Conservation (phyloP, 2,113 vertebrate genomes). For the Rostratula benghalensis region DNA sequence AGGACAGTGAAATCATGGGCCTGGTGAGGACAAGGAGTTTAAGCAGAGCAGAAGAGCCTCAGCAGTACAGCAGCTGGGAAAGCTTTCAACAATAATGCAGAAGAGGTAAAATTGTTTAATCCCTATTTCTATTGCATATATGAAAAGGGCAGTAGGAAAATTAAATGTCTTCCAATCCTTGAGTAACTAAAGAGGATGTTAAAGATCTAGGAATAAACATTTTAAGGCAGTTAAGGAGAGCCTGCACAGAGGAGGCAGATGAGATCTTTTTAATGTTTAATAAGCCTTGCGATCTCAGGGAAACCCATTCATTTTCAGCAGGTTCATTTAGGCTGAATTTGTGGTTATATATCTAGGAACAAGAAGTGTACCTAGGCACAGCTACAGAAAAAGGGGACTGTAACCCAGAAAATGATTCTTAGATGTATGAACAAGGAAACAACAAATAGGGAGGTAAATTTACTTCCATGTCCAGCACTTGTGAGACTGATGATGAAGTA, state of each 20-base stretch:
- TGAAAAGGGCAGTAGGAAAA: not conserved
- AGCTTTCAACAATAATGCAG: not conserved
- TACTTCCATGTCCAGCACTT: not conserved
- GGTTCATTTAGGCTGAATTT: not conserved
- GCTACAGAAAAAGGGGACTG: not conserved
- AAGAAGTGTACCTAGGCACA: not conserved
- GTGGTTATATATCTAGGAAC: not conserved
- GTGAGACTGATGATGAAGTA: not conserved
- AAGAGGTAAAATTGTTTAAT: not conserved
- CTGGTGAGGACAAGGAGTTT: not conserved
- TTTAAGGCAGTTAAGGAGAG: not conserved
- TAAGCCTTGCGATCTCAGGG: not conserved
- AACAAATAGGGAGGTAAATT: not conserved
- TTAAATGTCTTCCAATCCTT: not conserved
- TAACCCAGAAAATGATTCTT: not conserved
- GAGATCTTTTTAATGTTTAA: slow-evolving; percentile 33
- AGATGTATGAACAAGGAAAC: not conserved
- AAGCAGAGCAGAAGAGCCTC: not conserved
- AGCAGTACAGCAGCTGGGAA: not conserved
- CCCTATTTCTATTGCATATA: not conserved
- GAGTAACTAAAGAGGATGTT: not conserved
- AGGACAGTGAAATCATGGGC: not conserved
- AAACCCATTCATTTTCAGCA: slow-evolving; percentile 13
- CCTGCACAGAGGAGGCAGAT: not conserved
- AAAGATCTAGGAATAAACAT: slow-evolving; percentile 10